Evolutionary conservation across 2,113 vertebrate genomes (phyloP).

Genomic region (Vidua macroura): DNA sequence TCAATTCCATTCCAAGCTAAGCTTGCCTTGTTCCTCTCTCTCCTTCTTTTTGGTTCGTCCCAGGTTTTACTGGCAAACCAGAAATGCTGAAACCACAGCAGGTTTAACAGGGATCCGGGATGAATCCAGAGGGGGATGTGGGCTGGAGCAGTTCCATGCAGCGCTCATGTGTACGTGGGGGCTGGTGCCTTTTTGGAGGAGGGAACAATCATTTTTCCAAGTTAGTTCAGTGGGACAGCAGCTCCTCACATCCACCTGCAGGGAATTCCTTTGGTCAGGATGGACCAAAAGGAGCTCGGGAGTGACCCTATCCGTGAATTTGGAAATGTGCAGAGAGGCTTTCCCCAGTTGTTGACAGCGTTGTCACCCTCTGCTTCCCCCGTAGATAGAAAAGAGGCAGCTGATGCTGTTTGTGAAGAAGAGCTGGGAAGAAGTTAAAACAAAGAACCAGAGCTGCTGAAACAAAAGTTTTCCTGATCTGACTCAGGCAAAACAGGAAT

Average conservation of each 20-base stretch:
- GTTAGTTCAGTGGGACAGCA: background rate
- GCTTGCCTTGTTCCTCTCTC: background rate
- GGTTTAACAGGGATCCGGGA: background rate
- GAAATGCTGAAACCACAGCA: background rate
- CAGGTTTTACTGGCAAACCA: background rate
- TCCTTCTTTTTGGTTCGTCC: background rate
- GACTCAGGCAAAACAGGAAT: background rate
- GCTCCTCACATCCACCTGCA: background rate
- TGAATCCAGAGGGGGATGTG: background rate
- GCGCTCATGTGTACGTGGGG: fast-evolving
- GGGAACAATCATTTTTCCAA: background rate
- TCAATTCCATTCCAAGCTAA: background rate
- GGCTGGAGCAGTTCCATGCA: background rate
- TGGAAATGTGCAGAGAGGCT: background rate
- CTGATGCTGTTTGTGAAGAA: background rate
- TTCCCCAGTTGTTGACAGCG: background rate
- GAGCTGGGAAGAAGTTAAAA: background rate
- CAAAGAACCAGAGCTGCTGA: background rate
- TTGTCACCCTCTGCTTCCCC: background rate
- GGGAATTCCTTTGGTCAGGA: background rate
- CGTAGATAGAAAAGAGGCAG: background rate
- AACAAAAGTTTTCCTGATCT: background rate
- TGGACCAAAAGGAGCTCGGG: background rate
- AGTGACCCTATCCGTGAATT: background rate
- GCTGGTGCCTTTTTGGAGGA: background rate